A percentile compares a stretch with the other conserved stretches of the same genome.
Evolutionary conservation across 2,113 vertebrate species (phyloP).

Genomic region (Periophthalmodon schlosseri): DNA sequence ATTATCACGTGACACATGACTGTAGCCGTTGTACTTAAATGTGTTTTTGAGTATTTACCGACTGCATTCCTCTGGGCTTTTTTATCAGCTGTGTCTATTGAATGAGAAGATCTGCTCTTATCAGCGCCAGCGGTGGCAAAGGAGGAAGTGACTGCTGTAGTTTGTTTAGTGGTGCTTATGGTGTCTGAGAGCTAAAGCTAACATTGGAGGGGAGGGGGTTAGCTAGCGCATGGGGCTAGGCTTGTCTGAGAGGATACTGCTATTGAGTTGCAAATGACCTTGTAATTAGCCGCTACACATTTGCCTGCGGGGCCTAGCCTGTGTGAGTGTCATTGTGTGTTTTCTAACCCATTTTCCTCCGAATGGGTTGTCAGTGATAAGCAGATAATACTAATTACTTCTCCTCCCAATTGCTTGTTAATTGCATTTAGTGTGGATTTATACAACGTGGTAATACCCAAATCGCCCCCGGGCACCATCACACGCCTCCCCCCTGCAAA

Average conservation of each 20-base stretch:
- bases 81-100: slow-evolving; percentile 43
- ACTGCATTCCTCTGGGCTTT: not conserved
- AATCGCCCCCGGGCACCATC: slow-evolving; percentile 24
- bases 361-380: slow-evolving; percentile 73
- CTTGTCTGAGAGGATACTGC: slow-evolving; percentile 68
- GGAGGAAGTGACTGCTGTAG: slow-evolving; percentile 28
- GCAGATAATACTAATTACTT: slow-evolving; percentile 84
- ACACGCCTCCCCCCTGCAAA: slow-evolving; percentile 30
- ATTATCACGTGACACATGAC: not conserved
- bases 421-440: slow-evolving; percentile 79
- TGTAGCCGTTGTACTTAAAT: not conserved
- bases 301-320: slow-evolving; percentile 71
- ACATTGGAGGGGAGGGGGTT: slow-evolving; percentile 30
- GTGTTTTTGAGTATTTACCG: slow-evolving; percentile 3
- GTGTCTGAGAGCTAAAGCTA: slow-evolving; percentile 49
- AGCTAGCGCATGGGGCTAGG: slow-evolving; percentile 39
- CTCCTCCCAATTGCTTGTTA: slow-evolving; percentile 82
- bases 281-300: slow-evolving; percentile 78
- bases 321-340: slow-evolving; percentile 54
- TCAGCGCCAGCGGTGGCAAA: slow-evolving; percentile 3
- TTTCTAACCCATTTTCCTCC: slow-evolving; percentile 70
- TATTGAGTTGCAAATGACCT: slow-evolving; percentile 79
- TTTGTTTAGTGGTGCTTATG: slow-evolving; percentile 35
- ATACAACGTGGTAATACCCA: slow-evolving; percentile 63
- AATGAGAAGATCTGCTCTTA: slow-evolving; percentile 17